Evolutionary conservation across 2,113 vertebrate genomes (phyloP).

Genomic region (Kryptolebias marmoratus): DNA sequence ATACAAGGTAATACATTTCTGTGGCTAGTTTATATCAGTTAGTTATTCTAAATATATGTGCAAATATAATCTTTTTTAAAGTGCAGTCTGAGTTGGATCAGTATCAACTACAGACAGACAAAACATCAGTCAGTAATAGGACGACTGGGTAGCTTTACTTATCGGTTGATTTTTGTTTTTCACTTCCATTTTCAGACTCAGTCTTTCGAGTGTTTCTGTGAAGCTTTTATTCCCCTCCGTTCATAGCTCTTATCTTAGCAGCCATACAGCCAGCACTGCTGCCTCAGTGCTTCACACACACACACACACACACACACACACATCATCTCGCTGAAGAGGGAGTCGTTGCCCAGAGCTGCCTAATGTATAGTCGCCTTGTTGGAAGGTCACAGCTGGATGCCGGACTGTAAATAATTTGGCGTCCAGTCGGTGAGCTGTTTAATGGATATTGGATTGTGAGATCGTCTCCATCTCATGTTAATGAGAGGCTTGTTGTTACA

Average conservation of each 20-base stretch:
- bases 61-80: too few species aligned
- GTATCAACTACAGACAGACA: neutral
- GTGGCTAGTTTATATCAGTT: too few species aligned
- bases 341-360: slow-evolving; percentile 16
- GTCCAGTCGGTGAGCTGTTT: slow-evolving; percentile 40
- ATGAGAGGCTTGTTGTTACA: slow-evolving; percentile 24
- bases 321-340: neutral
- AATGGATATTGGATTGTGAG: slow-evolving; percentile 30
- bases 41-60: too few species aligned
- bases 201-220: slow-evolving; percentile 19
- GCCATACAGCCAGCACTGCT: slow-evolving; percentile 38
- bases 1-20: too few species aligned
- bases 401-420: slow-evolving; percentile 37
- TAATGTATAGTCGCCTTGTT: slow-evolving; percentile 39
- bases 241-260: slow-evolving; percentile 51
- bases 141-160: slow-evolving; percentile 16
- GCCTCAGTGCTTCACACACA: slow-evolving; percentile 18
- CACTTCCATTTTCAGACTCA: slow-evolving; percentile 6
- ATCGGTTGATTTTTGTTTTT: slow-evolving; percentile 7
- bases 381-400: slow-evolving; percentile 54
- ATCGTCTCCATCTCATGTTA: slow-evolving; percentile 12
- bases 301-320: slow-evolving; percentile 13
- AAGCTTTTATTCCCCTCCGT: slow-evolving; percentile 28
- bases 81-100: neutral
- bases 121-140: neutral